A percentile compares a stretch with the other conserved stretches of the same genome.
Conservation (phyloP, 2,797 vertebrate species). For the Mus spretus region DNA sequence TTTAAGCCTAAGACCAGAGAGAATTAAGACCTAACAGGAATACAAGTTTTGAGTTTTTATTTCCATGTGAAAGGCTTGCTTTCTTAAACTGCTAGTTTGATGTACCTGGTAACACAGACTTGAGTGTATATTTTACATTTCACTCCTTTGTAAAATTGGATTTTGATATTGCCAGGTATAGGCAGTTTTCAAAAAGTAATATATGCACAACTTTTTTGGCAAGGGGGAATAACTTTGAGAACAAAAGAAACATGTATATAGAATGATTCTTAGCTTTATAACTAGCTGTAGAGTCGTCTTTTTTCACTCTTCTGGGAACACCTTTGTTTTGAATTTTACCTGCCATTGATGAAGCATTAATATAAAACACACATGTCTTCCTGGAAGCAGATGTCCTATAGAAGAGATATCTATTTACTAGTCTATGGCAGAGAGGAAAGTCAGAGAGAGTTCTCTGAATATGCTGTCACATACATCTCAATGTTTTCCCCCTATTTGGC, state of each 20-base stretch:
- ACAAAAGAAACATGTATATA: constrained; percentile 26
- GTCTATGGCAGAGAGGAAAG: neutral
- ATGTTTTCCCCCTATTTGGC: neutral
- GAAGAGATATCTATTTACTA: neutral
- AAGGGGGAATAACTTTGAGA: constrained; percentile 20
- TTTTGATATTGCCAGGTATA: constrained; percentile 21
- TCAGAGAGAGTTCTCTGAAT: neutral
- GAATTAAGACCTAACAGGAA: constrained; percentile 39
- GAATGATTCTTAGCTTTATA: constrained; percentile 55
- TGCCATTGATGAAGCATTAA: constrained; percentile 11
- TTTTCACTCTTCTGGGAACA: constrained; percentile 29
- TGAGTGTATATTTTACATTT: neutral
- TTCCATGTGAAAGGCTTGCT: neutral
- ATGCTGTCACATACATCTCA: neutral
- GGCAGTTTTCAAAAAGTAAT: constrained; percentile 39
- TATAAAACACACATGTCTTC: neutral
- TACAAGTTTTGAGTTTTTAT: neutral
- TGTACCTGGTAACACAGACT: neutral
- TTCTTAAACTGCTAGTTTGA: neutral
- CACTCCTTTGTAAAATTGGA: neutral
- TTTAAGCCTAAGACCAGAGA: constrained; percentile 39
- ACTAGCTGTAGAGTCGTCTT: constrained; percentile 18
- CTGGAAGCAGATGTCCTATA: constrained; percentile 11
- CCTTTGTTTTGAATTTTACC: neutral
- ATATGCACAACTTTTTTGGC: neutral